Conservation (phyloP, 1,140 invertebrate genomes). For the Cotesia vestalis region DNA sequence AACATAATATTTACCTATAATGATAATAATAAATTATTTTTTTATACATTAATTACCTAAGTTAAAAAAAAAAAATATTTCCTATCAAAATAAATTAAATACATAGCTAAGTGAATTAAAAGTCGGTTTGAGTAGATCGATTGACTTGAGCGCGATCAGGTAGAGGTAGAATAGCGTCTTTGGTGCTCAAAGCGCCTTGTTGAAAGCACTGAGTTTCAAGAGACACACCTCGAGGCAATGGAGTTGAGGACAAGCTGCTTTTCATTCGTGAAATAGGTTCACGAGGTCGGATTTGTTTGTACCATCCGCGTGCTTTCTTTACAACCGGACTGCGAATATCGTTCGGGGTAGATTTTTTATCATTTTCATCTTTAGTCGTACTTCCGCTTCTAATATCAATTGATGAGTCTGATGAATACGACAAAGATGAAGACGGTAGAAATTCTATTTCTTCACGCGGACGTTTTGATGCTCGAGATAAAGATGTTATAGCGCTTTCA, state of each 20-base stretch:
- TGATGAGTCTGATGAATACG: neutral
- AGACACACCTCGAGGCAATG: conserved; percentile 39
- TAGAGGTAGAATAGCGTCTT: conserved; percentile 45
- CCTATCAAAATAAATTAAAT: neutral
- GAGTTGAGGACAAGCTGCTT: conserved; percentile 22
- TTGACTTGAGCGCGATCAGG: conserved; percentile 45
- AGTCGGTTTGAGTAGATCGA: conserved; percentile 46
- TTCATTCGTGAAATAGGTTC: conserved; percentile 51
- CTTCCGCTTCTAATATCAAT: neutral
- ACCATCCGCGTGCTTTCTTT: conserved; percentile 52
- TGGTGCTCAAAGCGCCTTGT: conserved; percentile 48
- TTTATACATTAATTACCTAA: conserved; percentile 3
- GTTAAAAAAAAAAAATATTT: neutral
- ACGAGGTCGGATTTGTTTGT: conserved; percentile 48
- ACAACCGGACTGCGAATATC: conserved; percentile 44
- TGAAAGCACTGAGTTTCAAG: conserved; percentile 50
- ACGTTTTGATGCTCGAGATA: conserved; percentile 30
- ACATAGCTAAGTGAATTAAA: neutral
- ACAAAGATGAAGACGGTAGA: neutral
- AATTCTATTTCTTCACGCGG: conserved; percentile 28
- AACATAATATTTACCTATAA: too few relatives aligned
- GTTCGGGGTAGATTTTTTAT: neutral
- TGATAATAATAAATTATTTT: neutral
- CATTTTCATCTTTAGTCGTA: too few relatives aligned
- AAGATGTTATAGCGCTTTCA: conserved; percentile 5